Percentiles rank a stretch among this genome's conserved stretches.
Evolutionary conservation across 2,797 vertebrate genomes (phyloP).

Genomic region (Oryzias sinensis): DNA sequence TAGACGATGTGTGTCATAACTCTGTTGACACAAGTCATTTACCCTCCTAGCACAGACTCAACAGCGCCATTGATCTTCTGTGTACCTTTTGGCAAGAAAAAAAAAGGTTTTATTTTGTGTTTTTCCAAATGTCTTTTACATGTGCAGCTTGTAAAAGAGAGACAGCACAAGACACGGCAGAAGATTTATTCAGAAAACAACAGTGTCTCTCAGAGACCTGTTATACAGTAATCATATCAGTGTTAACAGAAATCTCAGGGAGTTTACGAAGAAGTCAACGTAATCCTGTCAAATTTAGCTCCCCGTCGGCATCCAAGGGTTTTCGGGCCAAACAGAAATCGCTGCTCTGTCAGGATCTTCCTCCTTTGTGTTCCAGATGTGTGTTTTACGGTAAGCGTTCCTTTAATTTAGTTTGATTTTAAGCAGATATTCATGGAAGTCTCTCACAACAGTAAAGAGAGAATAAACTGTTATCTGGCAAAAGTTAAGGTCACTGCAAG

Average conservation of each 20-base stretch:
- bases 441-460: slow-evolving; percentile 34
- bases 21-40: neutral
- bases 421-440: slow-evolving; percentile 56
- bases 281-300: slow-evolving; percentile 39
- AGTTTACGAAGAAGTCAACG: slow-evolving; percentile 39
- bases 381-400: slow-evolving; percentile 50
- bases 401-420: slow-evolving; percentile 53
- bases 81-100: neutral
- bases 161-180: slow-evolving; percentile 8
- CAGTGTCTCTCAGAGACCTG: slow-evolving; percentile 35
- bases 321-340: slow-evolving; percentile 13
- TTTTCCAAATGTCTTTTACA: slow-evolving; percentile 6
- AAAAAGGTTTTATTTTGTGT: neutral
- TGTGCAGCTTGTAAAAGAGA: slow-evolving; percentile 27
- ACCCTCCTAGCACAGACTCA: neutral
- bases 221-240: slow-evolving; percentile 41
- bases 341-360: slow-evolving; percentile 22
- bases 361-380: slow-evolving; percentile 58
- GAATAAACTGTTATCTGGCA: slow-evolving; percentile 51
- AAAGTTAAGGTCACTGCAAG: slow-evolving; percentile 6
- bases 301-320: slow-evolving; percentile 29
- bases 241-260: slow-evolving; percentile 41
- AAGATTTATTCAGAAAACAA: slow-evolving; percentile 32
- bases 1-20: neutral
- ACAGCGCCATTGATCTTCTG: slow-evolving; percentile 4